Evolutionary conservation across 2,888 invertebrate genomes (phyloP), one percentile per base, ranked within the genome.

Genomic region (Idaea dimidiata): DNA sequence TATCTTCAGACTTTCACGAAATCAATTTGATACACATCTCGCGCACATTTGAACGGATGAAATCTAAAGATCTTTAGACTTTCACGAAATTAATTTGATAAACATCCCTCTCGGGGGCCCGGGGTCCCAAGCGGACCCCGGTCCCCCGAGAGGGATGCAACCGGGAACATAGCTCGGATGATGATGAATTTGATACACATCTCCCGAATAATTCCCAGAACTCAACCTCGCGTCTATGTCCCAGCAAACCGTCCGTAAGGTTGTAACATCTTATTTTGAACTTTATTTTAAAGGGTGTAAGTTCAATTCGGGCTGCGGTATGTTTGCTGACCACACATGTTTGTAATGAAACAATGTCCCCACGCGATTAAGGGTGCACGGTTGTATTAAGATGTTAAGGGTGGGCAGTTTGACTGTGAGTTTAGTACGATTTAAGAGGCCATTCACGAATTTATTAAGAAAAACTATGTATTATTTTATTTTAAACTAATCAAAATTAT

Each of bases 291-390:
- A 31, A 16, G 24, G 0, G 54, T 16, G 60, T 67, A 60, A 62
- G 63, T 66, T 62, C 18, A 62, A 33, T 32, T 63, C 61, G 62
- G 60, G 43, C 58, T 65, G 59, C 32, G 24, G 5, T 24, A 59
- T 59, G 64, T 66, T 64, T 69, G 84, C 84, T 84, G 84, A 84
- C 84, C 83, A 78, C 76, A 81, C 80, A 77, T 66, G 67, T 74
- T 75, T 1, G 75, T 84, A 84, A 84, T 84, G 84, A 84, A 84
- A 83, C 81, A 77, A 77, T 80, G 77, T 74, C 80, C 79, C 79
- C 74, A 76, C 72, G 77, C 78, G 81, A 83, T 83, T 79, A 80
- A 82, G 76, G 76, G 74, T 72, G 62, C 73, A 75, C 72, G 73
- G 74, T 67, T 72, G 70, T 76, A 75, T 80, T 79, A 77, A 76